Evolutionary conservation across 2,797 vertebrate genomes (phyloP).

Genomic region (Hydrolagus colliei): DNA sequence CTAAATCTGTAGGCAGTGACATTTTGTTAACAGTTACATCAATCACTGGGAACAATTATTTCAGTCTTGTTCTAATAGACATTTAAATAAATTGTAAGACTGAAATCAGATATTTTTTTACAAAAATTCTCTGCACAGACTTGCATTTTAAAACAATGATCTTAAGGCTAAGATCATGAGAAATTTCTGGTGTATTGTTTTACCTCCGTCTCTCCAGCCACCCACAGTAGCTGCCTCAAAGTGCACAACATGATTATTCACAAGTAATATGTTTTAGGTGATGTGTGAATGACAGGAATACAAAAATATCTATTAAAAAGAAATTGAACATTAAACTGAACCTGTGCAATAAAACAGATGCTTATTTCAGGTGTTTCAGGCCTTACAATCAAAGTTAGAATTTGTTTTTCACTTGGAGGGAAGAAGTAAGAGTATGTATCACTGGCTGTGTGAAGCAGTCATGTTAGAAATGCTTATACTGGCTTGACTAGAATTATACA

Average conservation of each 20-base stretch:
- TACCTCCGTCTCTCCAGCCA: no score
- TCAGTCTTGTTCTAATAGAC: neutral
- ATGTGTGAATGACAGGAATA: neutral
- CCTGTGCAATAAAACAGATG: neutral
- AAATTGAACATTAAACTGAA: neutral
- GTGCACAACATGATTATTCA: no score
- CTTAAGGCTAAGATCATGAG: no score
- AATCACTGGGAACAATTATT: neutral
- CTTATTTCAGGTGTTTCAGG: neutral
- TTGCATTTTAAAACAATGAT: no score
- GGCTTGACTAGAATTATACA: neutral
- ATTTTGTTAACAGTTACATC: neutral
- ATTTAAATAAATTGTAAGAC: no score
- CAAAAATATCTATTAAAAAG: neutral
- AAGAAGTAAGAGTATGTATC: neutral
- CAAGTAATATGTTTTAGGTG: neutral
- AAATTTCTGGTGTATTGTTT: no score
- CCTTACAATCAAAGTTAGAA: neutral
- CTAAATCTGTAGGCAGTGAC: neutral
- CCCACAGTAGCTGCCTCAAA: no score
- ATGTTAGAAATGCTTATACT: neutral
- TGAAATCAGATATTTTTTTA: no score
- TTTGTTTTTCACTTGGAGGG: neutral
- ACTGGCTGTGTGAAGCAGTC: neutral
- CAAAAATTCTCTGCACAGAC: no score